phyloP scores from a whole-genome alignment of 2,113 vertebrate genomes.

The Gymnobelideus leadbeateri region DNA sequence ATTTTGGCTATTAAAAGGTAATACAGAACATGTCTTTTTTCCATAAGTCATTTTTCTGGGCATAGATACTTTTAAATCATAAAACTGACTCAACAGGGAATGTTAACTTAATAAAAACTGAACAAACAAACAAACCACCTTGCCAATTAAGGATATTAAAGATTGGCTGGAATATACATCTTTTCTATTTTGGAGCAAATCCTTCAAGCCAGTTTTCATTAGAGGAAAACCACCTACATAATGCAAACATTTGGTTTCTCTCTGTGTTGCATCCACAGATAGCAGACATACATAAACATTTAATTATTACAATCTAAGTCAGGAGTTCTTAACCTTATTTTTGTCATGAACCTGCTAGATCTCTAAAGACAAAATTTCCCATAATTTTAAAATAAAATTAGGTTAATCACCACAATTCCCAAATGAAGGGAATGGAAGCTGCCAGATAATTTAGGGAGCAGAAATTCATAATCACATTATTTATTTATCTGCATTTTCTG shows the following conservation, averaged over 20 bases:
- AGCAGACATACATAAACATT: background rate
- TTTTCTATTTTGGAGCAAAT: constrained; percentile 11
- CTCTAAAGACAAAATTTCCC: constrained; percentile 27
- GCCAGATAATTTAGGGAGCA: background rate
- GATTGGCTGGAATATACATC: background rate
- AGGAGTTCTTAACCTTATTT: background rate
- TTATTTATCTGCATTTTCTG: background rate
- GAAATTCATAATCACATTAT: background rate
- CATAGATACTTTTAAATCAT: background rate
- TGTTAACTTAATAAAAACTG: background rate
- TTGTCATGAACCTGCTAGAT: background rate
- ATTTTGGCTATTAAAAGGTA: constrained; percentile 44
- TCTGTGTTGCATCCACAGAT: background rate
- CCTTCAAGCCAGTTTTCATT: constrained; percentile 15
- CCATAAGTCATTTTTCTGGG: background rate
- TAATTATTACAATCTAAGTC: background rate
- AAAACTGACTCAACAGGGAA: background rate
- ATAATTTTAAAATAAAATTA: constrained; percentile 33
- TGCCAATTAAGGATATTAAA: background rate
- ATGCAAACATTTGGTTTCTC: background rate
- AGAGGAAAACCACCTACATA: background rate
- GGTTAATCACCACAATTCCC: background rate
- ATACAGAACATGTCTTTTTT: background rate
- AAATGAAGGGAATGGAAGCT: constrained; percentile 8
- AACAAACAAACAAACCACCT: background rate